Conservation (phyloP, 2,113 vertebrate genomes). For the Candoia aspera region DNA sequence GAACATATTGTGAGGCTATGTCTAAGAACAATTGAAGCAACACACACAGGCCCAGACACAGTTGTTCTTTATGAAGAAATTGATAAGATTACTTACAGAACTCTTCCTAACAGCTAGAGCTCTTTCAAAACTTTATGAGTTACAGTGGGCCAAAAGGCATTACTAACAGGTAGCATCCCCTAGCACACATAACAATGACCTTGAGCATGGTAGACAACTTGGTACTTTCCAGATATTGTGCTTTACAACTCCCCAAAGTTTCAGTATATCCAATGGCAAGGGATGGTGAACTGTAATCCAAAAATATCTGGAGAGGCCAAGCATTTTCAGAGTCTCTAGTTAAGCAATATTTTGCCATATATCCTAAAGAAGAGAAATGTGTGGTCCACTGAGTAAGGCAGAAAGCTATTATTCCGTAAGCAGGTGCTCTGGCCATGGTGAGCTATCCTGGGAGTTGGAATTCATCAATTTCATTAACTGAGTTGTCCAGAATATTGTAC, state of each 20-base stretch:
- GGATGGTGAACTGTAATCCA: neutral
- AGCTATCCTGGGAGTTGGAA: neutral
- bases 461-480: neutral
- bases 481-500: neutral
- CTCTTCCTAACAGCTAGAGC: neutral
- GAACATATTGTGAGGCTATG: neutral
- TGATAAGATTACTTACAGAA: neutral
- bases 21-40: neutral
- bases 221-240: neutral
- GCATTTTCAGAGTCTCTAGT: neutral
- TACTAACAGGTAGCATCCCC: neutral
- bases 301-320: neutral
- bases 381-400: neutral
- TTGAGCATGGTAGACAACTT: neutral
- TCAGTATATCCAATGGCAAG: neutral
- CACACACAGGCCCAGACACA: neutral
- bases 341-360: neutral
- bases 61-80: neutral
- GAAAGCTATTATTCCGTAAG: neutral
- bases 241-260: neutral
- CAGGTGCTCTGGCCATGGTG: neutral
- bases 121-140: neutral
- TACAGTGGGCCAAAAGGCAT: neutral
- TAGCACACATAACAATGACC: neutral
- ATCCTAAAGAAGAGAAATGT: neutral